A percentile compares a stretch with the other conserved stretches of the same genome.
These are phyloP conservation scores for Mylabris sibirica DNA, from an alignment of 2,888 invertebrate species.

Conservation along the genomic window DNA sequence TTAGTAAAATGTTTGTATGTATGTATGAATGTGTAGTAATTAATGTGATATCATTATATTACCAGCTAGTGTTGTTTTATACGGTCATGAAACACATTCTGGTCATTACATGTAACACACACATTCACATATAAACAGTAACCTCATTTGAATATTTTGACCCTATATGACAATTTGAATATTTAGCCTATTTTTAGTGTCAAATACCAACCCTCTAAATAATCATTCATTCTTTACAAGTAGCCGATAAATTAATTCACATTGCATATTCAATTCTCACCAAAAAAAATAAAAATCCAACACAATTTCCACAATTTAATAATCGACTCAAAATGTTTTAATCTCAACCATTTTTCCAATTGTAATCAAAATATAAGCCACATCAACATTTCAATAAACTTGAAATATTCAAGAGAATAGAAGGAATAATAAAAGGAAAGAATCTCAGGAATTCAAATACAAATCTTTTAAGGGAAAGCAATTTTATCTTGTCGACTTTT, in stretches of 20 bases:
- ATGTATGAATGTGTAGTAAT: background rate
- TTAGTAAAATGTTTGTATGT: no score
- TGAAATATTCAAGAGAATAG: no score
- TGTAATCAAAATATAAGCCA: background rate
- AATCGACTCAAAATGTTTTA: no score
- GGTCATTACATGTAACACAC: slow-evolving; percentile 29
- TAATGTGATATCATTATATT: background rate
- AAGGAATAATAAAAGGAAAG: no score
- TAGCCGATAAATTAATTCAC: slow-evolving; percentile 34
- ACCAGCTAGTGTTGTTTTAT: slow-evolving; percentile 24
- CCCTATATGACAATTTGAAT: slow-evolving; percentile 31
- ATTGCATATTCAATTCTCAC: slow-evolving; percentile 29
- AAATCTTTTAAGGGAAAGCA: no score
- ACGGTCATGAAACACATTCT: slow-evolving; percentile 33
- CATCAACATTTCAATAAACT: background rate
- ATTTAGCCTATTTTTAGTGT: slow-evolving; percentile 39
- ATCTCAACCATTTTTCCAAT: background rate
- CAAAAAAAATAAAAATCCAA: background rate
- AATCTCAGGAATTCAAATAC: no score
- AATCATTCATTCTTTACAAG: slow-evolving; percentile 41
- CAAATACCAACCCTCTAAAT: slow-evolving; percentile 30
- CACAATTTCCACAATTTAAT: background rate
- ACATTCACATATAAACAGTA: background rate
- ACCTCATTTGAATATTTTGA: slow-evolving; percentile 42
- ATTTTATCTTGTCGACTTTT: no score